Base-by-base conservation (phyloP, 2,113 vertebrate species). In the Corythaixoides concolor region DNA sequence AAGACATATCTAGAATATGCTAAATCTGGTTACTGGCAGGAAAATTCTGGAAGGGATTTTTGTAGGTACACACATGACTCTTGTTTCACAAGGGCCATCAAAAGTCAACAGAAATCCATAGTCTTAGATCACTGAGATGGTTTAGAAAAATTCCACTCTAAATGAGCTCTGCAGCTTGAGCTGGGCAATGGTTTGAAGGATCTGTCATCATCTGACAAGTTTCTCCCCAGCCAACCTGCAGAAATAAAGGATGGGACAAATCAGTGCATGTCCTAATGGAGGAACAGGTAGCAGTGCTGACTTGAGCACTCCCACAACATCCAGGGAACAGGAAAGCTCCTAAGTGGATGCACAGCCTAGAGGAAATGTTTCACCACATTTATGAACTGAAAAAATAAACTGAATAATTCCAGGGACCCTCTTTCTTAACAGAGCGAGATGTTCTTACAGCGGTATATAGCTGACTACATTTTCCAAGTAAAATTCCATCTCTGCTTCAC, bases 241-340 rank as follows among this genome's bases (percentile, higher is more conserved):
- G 55, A 84, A 94, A 63, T 11, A 58, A n/a, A 66, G 50, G 32
- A 28, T 1, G 4, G 23, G 26, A 5, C 3, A 87, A 80, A 89
- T 35, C 39, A 69, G 3, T 45, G 15, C 16, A 14, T n/a, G 5
- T 62, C 50, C 27, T 50, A 27, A n/a, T 0, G 2, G 37, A 87
- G 17, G 55, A 94, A 67, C 3, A 58, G 27, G 33, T 27, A n/a
- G 11, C 1, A 3, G 30, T 49, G 35, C 9, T 86, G 63, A 69
- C 12, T 22, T 62, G 59, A 49, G 26, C 0, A 0, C 8, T 77
- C 7, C 27, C 23, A 30, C 0, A 0, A 22, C 27, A 53, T 33
- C 22, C 14, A 82, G 62, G 26, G 14, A 85, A 49, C 20, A 81
- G 39, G 26, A 87, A 85, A 60, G 9, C 7, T 82, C 26, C 22